Evolutionary conservation across 2,797 vertebrate species (phyloP), one percentile per base, ranked within the genome.

Genomic region (Delichon dasypus): DNA sequence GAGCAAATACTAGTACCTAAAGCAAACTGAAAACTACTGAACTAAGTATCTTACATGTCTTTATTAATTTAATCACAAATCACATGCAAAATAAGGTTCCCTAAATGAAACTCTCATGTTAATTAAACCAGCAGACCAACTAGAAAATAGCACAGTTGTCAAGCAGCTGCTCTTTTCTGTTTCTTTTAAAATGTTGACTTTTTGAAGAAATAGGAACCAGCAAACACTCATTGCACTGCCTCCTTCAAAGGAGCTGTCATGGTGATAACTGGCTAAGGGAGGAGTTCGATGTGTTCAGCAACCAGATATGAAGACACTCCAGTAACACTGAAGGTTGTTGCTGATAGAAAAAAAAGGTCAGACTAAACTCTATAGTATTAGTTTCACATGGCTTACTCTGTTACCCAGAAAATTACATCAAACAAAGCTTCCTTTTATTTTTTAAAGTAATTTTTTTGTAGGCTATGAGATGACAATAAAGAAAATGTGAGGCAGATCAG

Each of bases 241-340:
- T 32, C 16, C 38, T 81, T 76, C 82, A 82, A 61, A 91, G 68
- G 45, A 57, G 61, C 53, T 91, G 76, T 47, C 54, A 47, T 8
- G 42, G 54, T 36, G 78, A 94, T 93, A 96, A 90, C 16, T 36
- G 22, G 58, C 50, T 75, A 78, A 92, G 89, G 93, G 93, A 85
- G 73, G 85, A 91, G 88, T 11, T 75, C 1, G 0, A 48, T 18
- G 70, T 72, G 79, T 68, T 94, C 76, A 62, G 73, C n/a, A 20
- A 44, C 55, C 38, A 95, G 93, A 93, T 91, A 92, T 1, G 48
- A 85, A 65, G 51, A 72, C 70, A 55, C 29, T 78, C 62, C 23
- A 51, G 66, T 54, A 38, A 55, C 12, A 1, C 40, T 55, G 58
- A 68, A 91, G 29, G 53, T n/a, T 86, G 65, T 16, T 53, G 64